Evolutionary conservation across 2,888 invertebrate genomes (phyloP).

Genomic region (Acanthopleura granulata): DNA sequence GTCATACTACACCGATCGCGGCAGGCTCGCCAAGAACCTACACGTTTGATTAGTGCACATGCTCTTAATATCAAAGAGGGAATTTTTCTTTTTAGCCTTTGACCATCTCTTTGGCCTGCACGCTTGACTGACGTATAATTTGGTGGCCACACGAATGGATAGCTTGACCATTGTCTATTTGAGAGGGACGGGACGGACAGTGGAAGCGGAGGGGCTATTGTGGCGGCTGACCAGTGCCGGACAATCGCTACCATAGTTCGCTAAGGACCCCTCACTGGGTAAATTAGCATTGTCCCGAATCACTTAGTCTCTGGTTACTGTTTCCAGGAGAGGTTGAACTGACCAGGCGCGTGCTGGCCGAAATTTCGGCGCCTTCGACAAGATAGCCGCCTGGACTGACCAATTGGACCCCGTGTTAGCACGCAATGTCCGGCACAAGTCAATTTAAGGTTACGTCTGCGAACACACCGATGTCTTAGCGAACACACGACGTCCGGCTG

Average conservation of each 20-base stretch:
- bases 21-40: too few species aligned
- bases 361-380: too few species aligned
- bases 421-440: too few species aligned
- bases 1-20: too few species aligned
- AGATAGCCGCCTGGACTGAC: too few species aligned
- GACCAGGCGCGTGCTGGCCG: too few species aligned
- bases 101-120: not conserved
- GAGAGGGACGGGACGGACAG: slow-evolving; percentile 11
- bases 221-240: not conserved
- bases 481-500: too few species aligned
- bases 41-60: too few species aligned
- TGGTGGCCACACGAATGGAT: not conserved
- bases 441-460: too few species aligned
- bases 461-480: too few species aligned
- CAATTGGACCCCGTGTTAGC: too few species aligned
- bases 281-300: slow-evolving; percentile 1
- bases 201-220: not conserved
- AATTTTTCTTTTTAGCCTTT: not conserved
- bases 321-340: not conserved
- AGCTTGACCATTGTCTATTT: slow-evolving; percentile 1
- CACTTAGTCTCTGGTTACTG: slow-evolving; percentile 7
- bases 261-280: not conserved
- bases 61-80: too few species aligned
- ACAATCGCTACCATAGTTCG: not conserved
- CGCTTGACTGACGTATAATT: not conserved